Base-by-base conservation (phyloP, 37 sponge, comb jelly and placozoan species). In the Diacarnus erythraeanus region DNA sequence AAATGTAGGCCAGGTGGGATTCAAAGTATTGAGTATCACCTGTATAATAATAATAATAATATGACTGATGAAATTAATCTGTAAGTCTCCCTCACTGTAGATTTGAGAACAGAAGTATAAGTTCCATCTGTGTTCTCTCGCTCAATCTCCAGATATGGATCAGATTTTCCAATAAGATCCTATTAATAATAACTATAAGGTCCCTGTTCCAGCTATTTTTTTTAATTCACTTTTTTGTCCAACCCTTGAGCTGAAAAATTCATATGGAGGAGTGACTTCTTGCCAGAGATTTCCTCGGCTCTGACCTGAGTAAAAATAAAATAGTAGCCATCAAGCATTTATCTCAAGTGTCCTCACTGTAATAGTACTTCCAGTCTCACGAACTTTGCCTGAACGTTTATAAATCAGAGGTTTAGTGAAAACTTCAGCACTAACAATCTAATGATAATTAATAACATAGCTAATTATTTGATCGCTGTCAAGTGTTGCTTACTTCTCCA, bases 21-120 rank as follows among this genome's bases (percentile, higher is more conserved):
- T 84, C 54, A 96, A 88, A 2, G 92, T 90, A 66, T 96, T 96
- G 78, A 87, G 89, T 17, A 96, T 87, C 37, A 84, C 83, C 88
- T 94, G 77, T 35, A 77, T n/a, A 79, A 2, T 44, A 6, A 17
- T n/a, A n/a, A n/a, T n/a, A n/a, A n/a, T n/a, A n/a, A n/a, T n/a
- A n/a, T n/a, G n/a, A n/a, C n/a, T n/a, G n/a, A n/a, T n/a, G n/a
- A n/a, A n/a, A n/a, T n/a, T n/a, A n/a, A n/a, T n/a, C n/a, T n/a
- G n/a, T n/a, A n/a, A n/a, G n/a, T n/a, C n/a, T 35, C 21, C 4
- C 39, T 35, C 20, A 68, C 39, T 34, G 20, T 21, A 20, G 89
- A 86, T 37, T 79, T 71, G 81, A 87, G 83, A 10, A 90, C 83
- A 0, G 71, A 44, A 21, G 77, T 72, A 69, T 61, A 95, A 1